Percentiles rank a stretch among this genome's conserved stretches.
Conservation (phyloP, 2,113 vertebrate species). For the Camelus dromedarius region DNA sequence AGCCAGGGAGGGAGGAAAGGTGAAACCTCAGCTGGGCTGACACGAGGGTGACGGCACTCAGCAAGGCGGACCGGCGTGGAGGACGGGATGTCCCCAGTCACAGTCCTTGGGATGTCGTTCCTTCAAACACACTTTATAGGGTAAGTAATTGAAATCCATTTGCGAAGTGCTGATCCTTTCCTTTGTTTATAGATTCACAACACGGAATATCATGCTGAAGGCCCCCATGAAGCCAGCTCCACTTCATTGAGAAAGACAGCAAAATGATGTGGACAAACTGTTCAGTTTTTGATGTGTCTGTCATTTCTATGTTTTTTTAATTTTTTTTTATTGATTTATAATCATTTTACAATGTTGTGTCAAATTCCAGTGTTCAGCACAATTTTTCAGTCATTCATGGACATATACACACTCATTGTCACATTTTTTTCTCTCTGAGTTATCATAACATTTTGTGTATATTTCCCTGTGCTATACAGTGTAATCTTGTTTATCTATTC, state of each 20-base stretch:
- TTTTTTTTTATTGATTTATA: no score
- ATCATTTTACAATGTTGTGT: no score
- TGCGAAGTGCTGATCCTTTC: neutral
- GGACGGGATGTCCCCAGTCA: neutral
- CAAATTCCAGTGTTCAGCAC: no score
- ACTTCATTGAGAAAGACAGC: conserved; percentile 42
- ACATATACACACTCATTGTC: no score
- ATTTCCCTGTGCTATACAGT: no score
- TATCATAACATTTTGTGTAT: no score
- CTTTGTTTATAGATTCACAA: neutral
- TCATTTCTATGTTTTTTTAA: neutral
- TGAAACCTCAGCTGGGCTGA: neutral
- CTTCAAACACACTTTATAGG: conserved; percentile 54
- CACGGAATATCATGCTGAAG: neutral
- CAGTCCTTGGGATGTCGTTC: conserved; percentile 39
- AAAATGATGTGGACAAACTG: conserved; percentile 22
- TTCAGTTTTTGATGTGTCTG: conserved; percentile 7
- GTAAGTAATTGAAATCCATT: neutral
- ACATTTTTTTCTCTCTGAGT: no score
- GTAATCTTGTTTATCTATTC: no score
- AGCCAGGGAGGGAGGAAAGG: neutral
- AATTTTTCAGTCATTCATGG: no score
- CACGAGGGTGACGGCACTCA: neutral
- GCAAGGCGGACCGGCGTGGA: neutral
- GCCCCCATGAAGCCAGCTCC: neutral